Evolutionary conservation across 2,113 vertebrate genomes (phyloP), one percentile per base, ranked within the genome.

Genomic region (Antechinus flavipes): DNA sequence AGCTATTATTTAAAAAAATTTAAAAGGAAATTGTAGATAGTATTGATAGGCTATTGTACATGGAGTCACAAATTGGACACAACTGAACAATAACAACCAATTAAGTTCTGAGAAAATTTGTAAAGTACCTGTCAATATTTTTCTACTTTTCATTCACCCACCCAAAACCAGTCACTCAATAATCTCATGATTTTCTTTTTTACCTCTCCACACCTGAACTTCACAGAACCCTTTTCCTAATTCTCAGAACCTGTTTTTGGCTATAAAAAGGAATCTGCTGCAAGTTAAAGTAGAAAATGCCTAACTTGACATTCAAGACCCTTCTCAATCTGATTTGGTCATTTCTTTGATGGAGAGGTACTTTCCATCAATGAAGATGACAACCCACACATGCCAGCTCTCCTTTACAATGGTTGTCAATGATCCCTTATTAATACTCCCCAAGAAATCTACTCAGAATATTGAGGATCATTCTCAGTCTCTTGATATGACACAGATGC

Each of bases 51-150:
- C 10, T 61, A 30, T 61, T 0, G 30, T 68, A 11, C 30, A 16
- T 4, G 14, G 3, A 35, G 4, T 76, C 61, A 68, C 30, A n/a
- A 8, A 30, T n/a, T 1, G 16, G 1, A 35, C 1, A 35, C 0
- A 6, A n/a, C 30, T 76, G 61, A 19, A 68, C 7, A 61, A 61
- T 3, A 19, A 35, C 11, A 30, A 76, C 14, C 35, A n/a, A 76
- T 76, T 76, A 6, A 7, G 4, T n/a, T 68, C 30, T 76, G 61
- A 76, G 35, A 14, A 76, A n/a, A 76, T 76, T 3, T 76, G 35
- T 19, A 4, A 76, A 76, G 4, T 76, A n/a, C 61, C 35, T n/a
- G 1, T n/a, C 35, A 76, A n/a, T 76, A 7, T 76, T 76, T n/a
- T 19, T 19, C 61, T 19, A 35, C 30, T 14, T 76, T 76, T 19